Evolutionary conservation across 1,140 invertebrate genomes (phyloP).

Genomic region (Tetraneura akinire): DNA sequence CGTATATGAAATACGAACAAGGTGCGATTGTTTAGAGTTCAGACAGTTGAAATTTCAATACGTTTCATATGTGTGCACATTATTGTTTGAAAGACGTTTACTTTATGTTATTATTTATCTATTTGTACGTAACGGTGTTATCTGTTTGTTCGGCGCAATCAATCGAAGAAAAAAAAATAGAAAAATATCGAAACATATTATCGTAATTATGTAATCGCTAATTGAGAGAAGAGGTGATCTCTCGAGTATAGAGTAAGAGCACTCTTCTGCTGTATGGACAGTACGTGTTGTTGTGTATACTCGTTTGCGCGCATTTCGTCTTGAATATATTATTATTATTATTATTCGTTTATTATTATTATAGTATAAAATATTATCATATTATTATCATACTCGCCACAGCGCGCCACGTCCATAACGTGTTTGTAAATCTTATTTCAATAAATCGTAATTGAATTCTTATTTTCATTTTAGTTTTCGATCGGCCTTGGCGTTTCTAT

Average conservation of each 20-base stretch:
- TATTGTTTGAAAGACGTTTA: too few species aligned
- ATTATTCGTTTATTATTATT: too few species aligned
- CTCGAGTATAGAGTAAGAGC: background rate
- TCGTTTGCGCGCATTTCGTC: background rate
- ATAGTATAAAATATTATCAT: background rate
- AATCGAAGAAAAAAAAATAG: background rate
- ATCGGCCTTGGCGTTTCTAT: background rate
- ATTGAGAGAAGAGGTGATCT: background rate
- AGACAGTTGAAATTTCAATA: too few species aligned
- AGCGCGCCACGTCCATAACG: background rate
- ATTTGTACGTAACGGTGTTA: background rate
- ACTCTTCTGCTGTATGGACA: background rate
- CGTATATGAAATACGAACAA: too few species aligned
- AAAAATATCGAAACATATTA: background rate
- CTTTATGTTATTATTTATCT: too few species aligned
- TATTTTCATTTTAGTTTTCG: too few species aligned
- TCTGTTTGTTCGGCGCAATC: background rate
- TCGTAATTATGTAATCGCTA: background rate
- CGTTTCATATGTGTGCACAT: too few species aligned
- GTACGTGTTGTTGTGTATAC: background rate
- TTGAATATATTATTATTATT: background rate
- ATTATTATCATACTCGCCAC: background rate
- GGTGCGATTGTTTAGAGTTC: too few species aligned
- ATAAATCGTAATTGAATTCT: too few species aligned
- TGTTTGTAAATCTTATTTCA: too few species aligned